phyloP scores from a whole-genome alignment of 2,888 invertebrate species.

The Polyploca ridens region DNA sequence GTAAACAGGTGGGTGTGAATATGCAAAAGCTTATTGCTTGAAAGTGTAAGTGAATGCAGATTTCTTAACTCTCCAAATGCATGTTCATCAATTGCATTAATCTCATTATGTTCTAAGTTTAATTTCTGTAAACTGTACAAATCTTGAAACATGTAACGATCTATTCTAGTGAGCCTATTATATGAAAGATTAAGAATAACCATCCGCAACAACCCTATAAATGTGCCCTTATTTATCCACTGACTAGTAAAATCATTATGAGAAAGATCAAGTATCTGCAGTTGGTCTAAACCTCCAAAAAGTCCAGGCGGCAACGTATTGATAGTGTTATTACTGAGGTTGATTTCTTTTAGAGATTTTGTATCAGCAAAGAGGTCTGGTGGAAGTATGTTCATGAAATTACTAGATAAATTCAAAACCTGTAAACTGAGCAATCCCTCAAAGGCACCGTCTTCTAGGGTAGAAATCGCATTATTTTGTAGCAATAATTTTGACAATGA shows the following conservation, averaged over 20 bases:
- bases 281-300: conserved; percentile 88
- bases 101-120: conserved; percentile 89
- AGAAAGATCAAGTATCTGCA: conserved; percentile 89
- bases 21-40: conserved; percentile 87
- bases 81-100: conserved; percentile 87
- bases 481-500: conserved; percentile 88
- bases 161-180: conserved; percentile 88
- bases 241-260: conserved; percentile 89
- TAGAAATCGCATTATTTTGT: conserved; percentile 90
- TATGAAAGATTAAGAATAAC: conserved; percentile 90
- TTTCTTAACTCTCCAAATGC: conserved; percentile 91
- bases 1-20: conserved; percentile 88
- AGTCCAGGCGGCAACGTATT: conserved; percentile 89
- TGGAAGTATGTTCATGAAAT: conserved; percentile 89
- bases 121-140: conserved; percentile 90
- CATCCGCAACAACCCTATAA: conserved; percentile 88
- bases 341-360: conserved; percentile 87
- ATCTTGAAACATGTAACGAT: conserved; percentile 88
- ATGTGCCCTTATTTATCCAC: conserved; percentile 90
- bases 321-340: conserved; percentile 91
- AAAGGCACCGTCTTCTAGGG: conserved; percentile 89
- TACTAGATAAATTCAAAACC: conserved; percentile 91
- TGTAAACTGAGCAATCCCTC: conserved; percentile 87
- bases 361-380: conserved; percentile 89
- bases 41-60: conserved; percentile 89